Evolutionary conservation across 1,140 invertebrate genomes (phyloP).

Genomic region (Bombus confusus): DNA sequence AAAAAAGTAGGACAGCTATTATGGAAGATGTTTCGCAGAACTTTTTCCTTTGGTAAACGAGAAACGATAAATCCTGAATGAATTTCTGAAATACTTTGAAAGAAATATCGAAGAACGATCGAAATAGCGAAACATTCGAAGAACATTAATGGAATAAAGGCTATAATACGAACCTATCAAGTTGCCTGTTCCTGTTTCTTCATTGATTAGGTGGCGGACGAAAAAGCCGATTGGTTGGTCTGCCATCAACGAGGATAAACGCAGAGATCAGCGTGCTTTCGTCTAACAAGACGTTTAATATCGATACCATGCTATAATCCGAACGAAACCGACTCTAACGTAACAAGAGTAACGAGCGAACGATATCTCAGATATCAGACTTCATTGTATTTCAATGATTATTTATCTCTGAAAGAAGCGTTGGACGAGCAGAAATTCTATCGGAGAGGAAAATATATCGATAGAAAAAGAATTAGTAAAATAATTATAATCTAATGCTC

Average conservation of each 20-base stretch:
- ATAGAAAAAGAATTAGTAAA: background rate
- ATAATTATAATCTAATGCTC: background rate
- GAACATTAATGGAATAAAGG: conserved; percentile 6
- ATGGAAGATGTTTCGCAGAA: background rate
- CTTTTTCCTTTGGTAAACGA: background rate
- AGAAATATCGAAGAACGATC: no score
- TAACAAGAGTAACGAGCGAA: no score
- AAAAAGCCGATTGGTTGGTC: conserved; percentile 1
- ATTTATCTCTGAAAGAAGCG: background rate
- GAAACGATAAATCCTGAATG: no score
- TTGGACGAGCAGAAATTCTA: background rate
- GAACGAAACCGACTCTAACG: background rate
- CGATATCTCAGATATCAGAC: background rate
- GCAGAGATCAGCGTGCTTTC: background rate
- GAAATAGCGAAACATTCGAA: background rate
- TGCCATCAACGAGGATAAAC: background rate
- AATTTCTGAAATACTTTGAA: background rate
- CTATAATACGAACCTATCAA: background rate
- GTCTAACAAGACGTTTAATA: background rate
- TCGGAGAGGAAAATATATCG: background rate
- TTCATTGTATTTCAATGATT: background rate
- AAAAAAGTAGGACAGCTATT: background rate
- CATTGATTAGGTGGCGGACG: conserved; percentile 11
- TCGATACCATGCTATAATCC: background rate
- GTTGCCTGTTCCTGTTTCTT: background rate